Evolutionary conservation across 2,888 invertebrate species (phyloP).

Genomic region (Phymatocera aterrima): DNA sequence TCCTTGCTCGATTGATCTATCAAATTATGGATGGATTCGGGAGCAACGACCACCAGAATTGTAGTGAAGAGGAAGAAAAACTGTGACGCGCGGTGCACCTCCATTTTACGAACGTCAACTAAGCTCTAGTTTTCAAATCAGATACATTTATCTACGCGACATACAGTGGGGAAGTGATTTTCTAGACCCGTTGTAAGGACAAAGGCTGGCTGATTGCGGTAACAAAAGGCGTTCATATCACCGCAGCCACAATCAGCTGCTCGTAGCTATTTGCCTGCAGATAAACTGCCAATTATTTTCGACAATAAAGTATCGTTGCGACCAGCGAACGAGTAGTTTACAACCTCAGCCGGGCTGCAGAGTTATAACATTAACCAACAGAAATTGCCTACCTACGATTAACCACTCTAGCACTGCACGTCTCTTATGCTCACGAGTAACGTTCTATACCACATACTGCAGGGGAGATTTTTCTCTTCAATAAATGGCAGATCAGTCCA

Average conservation of each 20-base stretch:
- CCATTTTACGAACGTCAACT: slow-evolving; percentile 21
- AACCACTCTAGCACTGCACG: neutral
- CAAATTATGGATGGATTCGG: neutral
- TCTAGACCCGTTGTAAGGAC: neutral
- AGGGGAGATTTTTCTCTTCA: too few relatives aligned
- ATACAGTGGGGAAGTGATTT: neutral
- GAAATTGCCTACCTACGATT: neutral
- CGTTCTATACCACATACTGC: neutral
- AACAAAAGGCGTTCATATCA: slow-evolving; percentile 11
- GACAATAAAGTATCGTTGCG: slow-evolving; percentile 48
- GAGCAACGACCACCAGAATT: neutral
- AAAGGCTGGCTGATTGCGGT: neutral
- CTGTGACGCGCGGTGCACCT: neutral
- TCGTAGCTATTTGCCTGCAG: neutral
- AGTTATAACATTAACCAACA: neutral
- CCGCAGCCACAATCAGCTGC: neutral
- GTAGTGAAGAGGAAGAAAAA: neutral
- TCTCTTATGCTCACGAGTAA: neutral
- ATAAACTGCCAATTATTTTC: slow-evolving; percentile 50
- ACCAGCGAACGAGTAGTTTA: neutral
- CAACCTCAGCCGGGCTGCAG: neutral
- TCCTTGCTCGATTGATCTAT: neutral
- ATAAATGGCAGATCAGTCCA: too few relatives aligned
- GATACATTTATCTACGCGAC: neutral
- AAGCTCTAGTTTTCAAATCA: neutral